Evolutionary conservation across 2,888 invertebrate genomes (phyloP), one percentile per base, ranked within the genome.

Genomic region (Agrilus biguttatus): DNA sequence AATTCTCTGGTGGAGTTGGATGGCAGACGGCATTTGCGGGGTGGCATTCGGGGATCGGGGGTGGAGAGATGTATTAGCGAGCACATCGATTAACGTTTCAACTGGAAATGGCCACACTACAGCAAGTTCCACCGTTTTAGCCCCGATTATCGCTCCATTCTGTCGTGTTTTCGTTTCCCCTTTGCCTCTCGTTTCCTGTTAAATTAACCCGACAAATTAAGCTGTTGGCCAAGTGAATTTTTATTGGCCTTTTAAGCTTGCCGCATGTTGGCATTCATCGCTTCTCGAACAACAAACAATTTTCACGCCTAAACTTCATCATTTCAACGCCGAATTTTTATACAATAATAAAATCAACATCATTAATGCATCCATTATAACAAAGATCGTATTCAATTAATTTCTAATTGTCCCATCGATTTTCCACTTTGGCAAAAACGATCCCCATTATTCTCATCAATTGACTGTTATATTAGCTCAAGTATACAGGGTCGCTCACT

Each of bases 71-170:
- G 55, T 55, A 57, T 57, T 55, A 54, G 54, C 54, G 54, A 57
- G 55, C 55, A 55, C 56, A 61, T 60, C 59, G 61, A 62, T 61
- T 61, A 61, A 58, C 58, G 60, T 58, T 60, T 59, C 59, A 59
- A 58, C 61, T 61, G 60, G 58, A 60, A 62, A 60, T 61, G 60
- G 60, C 59, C 60, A 58, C 28, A 28, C 56, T 58, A 56, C 56
- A 58, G 51, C 52, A 45, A 41, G 45, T 40, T 47, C 41, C 28
- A 52, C 54, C 51, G 55, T 56, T 56, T 55, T 53, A 55, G 51
- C 54, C 49, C 51, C 51, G 55, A 59, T 56, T 55, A 56, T 55
- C 59, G 56, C 56, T 56, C 53, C 54, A 53, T 55, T 56, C 57
- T 56, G 56, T 55, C 58, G 55, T 55, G 56, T 58, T 55, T 54